Evolutionary conservation across 2,888 invertebrate species (phyloP).

Genomic region (Eilema sororculum): DNA sequence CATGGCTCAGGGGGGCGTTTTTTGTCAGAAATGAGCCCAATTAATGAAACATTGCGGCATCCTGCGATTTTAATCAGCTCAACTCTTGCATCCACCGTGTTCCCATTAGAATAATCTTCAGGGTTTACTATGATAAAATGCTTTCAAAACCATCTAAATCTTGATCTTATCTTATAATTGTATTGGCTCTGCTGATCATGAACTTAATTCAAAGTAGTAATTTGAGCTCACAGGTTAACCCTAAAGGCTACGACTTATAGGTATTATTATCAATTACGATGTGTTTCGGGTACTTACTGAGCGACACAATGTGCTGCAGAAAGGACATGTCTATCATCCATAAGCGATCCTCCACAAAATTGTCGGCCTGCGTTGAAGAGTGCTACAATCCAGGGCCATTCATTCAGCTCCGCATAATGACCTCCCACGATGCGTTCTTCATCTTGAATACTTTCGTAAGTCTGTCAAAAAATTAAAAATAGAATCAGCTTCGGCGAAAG

Average conservation of each 20-base stretch:
- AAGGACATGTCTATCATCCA: conserved; percentile 92
- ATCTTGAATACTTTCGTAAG: conserved; percentile 83
- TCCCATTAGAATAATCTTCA: no score
- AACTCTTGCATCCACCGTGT: no score
- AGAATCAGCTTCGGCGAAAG: background rate
- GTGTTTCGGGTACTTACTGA: conserved; percentile 87
- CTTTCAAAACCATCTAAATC: no score
- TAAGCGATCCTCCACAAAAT: conserved; percentile 95
- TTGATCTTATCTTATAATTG: no score
- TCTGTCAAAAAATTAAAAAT: conserved; percentile 48
- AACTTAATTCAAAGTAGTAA: background rate
- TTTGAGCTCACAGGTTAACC: background rate
- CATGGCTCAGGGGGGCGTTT: background rate
- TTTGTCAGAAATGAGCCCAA: no score
- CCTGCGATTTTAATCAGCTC: no score
- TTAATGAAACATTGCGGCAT: no score
- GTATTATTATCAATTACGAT: no score
- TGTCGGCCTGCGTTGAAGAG: conserved; percentile 94
- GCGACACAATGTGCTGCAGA: conserved; percentile 96
- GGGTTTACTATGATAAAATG: no score
- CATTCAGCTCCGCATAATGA: conserved; percentile 92
- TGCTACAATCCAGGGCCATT: conserved; percentile 95
- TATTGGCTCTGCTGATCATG: background rate
- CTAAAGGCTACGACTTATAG: background rate
- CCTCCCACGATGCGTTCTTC: conserved; percentile 95